phyloP scores from a whole-genome alignment of 2,113 vertebrate species.

The Arvicanthis niloticus region DNA sequence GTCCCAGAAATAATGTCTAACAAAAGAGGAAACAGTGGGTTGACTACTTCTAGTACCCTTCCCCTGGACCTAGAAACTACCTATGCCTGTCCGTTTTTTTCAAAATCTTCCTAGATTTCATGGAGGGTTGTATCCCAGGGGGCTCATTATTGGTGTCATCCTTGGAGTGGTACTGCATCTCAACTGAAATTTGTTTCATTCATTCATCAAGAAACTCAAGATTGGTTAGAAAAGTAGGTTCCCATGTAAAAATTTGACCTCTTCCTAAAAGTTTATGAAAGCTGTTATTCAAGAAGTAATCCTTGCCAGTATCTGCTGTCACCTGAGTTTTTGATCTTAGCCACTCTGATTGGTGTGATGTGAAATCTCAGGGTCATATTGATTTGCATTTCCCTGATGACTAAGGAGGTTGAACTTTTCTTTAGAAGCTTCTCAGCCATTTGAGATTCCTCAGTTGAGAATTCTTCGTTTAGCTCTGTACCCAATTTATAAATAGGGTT shows the following conservation, averaged over 20 bases:
- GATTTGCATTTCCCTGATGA: no score
- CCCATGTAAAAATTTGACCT: not conserved
- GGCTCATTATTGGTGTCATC: not conserved
- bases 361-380: no score
- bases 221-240: not conserved
- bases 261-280: not conserved
- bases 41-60: not conserved
- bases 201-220: not conserved
- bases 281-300: not conserved
- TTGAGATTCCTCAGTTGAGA: no score
- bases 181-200: not conserved
- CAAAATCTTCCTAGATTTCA: not conserved
- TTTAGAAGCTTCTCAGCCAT: no score
- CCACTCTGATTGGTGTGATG: no score
- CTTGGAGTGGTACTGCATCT: not conserved
- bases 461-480: no score
- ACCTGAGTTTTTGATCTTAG: no score
- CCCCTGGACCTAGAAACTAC: not conserved
- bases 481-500: no score
- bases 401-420: no score
- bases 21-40: not conserved
- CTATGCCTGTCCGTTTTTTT: not conserved
- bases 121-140: not conserved
- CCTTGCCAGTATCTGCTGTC: no score
- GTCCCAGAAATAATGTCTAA: not conserved